Evolutionary conservation across 2,113 vertebrate genomes (phyloP).

Genomic region (Dicerorhinus sumatrensis): DNA sequence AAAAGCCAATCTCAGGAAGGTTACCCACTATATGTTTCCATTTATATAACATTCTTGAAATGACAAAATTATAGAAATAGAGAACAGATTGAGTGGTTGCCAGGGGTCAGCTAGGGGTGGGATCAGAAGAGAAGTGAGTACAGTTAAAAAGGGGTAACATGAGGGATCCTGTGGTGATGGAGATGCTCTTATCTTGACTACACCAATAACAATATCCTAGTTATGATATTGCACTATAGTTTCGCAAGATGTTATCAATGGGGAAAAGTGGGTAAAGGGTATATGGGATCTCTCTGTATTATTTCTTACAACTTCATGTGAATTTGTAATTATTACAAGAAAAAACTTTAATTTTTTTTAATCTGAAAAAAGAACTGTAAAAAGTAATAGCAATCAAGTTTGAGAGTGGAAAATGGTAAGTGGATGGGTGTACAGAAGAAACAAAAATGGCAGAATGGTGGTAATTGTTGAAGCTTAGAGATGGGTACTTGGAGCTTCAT

Average conservation of each 20-base stretch:
- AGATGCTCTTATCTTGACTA: background rate
- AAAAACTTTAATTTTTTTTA: background rate
- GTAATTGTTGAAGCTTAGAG: background rate
- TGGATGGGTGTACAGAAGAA: background rate
- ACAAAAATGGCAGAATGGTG: background rate
- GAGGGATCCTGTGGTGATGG: background rate
- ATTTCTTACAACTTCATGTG: background rate
- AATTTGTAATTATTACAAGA: background rate
- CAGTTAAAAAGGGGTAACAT: background rate
- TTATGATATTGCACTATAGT: background rate
- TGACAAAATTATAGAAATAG: background rate
- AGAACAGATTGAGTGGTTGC: background rate
- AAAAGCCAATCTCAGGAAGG: background rate
- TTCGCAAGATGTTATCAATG: background rate
- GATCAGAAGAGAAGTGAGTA: background rate
- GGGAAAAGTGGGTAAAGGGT: background rate
- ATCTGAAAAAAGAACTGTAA: background rate
- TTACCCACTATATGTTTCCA: background rate
- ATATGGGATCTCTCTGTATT: background rate
- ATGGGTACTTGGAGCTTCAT: background rate
- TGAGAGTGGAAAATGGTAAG: background rate
- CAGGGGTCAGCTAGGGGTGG: background rate
- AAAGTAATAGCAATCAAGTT: background rate
- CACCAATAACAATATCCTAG: background rate
- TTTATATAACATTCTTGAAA: background rate